These are phyloP conservation scores for Atractosteus spatula DNA, from an alignment of 2,113 vertebrate genomes.

Conservation along the genomic window DNA sequence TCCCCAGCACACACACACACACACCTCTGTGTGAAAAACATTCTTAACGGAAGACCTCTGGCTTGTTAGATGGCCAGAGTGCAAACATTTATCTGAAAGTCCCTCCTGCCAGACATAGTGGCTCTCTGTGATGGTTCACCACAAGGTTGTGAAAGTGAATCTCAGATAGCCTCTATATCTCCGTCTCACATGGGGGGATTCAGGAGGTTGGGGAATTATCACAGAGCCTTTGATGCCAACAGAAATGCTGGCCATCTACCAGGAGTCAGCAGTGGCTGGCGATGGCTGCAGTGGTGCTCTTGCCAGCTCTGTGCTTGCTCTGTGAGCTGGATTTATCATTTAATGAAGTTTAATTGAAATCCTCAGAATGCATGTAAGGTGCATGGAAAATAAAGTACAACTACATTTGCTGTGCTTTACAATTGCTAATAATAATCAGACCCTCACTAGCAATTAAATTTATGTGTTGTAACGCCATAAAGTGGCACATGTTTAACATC, in stretches of 20 bases:
- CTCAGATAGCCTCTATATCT: background rate
- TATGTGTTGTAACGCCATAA: background rate
- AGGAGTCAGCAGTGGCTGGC: background rate
- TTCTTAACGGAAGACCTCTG: no score
- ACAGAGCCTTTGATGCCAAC: background rate
- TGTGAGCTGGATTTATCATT: background rate
- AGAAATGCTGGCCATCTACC: background rate
- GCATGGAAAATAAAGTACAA: background rate
- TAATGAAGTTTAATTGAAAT: no score
- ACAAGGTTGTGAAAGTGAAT: conserved; percentile 2
- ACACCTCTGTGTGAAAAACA: no score
- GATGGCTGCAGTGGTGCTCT: background rate
- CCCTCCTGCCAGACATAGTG: background rate
- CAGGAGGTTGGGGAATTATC: background rate
- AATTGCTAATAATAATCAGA: background rate
- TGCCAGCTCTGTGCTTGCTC: background rate
- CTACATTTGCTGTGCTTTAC: background rate
- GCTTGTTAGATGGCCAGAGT: background rate
- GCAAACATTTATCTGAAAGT: background rate
- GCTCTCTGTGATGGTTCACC: background rate
- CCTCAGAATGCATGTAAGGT: no score
- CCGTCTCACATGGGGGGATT: background rate
- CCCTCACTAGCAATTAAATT: background rate
- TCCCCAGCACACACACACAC: no score
- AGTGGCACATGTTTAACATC: background rate